Base-by-base conservation (phyloP, 2,797 vertebrate species). In the Pipistrellus pipistrellus region DNA sequence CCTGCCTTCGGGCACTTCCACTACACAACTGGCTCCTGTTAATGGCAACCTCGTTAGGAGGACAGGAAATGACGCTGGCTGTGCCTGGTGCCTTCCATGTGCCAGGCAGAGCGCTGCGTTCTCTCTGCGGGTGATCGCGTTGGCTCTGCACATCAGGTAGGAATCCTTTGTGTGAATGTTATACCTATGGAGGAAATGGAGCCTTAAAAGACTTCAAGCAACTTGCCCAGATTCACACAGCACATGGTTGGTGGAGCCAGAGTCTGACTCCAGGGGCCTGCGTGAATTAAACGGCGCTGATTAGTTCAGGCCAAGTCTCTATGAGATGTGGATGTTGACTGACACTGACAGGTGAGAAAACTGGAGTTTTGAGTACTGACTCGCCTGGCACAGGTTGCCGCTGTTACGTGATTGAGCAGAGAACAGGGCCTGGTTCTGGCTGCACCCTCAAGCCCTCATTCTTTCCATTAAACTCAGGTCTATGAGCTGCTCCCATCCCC, bases 1-100 rank as follows among this genome's bases (percentile, higher is more conserved):
- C 59, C 82, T 94, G n/a, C 69, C 88, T 95, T 76, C 78, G 48
- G 93, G 81, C 78, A 88, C 75, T 89, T 85, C 55, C 77, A 87
- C 80, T 41, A 41, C 94, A 32, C 59, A 38, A 78, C 59, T 55
- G 17, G 30, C 53, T 71, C 27, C 4, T 71, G 59, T 93, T 94
- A 90, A 93, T 85, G 71, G 4, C 83, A 88, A 32, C 64, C 83
- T 84, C 71, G 87, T 93, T 94, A 88, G 96, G 85, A n/a, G 66
- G 72, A n/a, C 25, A 14, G 35, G 72, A 85, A 95, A 62, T 51
- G 17, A 38, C 23, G 15, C 8, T 5, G 23, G 7, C 17, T 3
- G 17, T 2, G 4, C 0, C 25, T 23, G 3, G n/a, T 46, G 59
- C 66, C 85, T 78, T 66, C 23, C 27, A 0, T 2, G 20, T 57